A percentile compares a stretch with the other conserved stretches of the same genome.
phyloP scores from a whole-genome alignment of 37 sponge, comb jelly and placozoan genomes.

The Aphrocallistes beatrix region DNA sequence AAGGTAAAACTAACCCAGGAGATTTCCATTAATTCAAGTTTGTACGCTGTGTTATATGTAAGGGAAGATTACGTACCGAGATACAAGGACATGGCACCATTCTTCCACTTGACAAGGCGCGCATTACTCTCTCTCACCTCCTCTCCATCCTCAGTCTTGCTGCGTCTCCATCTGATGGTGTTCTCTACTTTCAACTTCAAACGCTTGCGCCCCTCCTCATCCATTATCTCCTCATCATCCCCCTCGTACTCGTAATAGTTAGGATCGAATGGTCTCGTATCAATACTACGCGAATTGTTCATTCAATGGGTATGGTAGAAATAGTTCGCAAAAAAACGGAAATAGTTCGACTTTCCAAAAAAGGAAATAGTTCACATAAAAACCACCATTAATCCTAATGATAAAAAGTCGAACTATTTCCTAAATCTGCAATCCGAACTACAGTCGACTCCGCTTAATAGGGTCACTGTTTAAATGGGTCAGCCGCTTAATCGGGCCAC shows the following conservation, averaged over 20 bases:
- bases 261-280: conserved; percentile 74
- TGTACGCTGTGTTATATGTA: not conserved
- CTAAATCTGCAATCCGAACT: too few species aligned
- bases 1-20: too few species aligned
- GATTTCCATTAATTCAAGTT: too few species aligned
- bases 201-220: conserved; percentile 87
- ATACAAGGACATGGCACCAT: conserved; percentile 47
- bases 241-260: conserved; percentile 87
- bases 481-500: too few species aligned
- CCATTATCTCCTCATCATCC: conserved; percentile 78
- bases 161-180: conserved; percentile 80
- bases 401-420: too few species aligned
- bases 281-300: conserved; percentile 41
- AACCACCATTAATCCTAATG: too few species aligned
- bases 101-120: conserved; percentile 78
- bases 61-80: not conserved
- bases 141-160: conserved; percentile 52
- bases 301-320: too few species aligned
- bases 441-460: too few species aligned
- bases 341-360: too few species aligned
- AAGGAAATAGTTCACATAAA: too few species aligned
- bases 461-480: too few species aligned
- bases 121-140: conserved; percentile 80
- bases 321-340: too few species aligned
- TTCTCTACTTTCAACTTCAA: conserved; percentile 94